Percentiles rank a stretch among this genome's conserved stretches.
Evolutionary conservation across 1,140 invertebrate species (phyloP).

Genomic region (Ylistrum balloti): DNA sequence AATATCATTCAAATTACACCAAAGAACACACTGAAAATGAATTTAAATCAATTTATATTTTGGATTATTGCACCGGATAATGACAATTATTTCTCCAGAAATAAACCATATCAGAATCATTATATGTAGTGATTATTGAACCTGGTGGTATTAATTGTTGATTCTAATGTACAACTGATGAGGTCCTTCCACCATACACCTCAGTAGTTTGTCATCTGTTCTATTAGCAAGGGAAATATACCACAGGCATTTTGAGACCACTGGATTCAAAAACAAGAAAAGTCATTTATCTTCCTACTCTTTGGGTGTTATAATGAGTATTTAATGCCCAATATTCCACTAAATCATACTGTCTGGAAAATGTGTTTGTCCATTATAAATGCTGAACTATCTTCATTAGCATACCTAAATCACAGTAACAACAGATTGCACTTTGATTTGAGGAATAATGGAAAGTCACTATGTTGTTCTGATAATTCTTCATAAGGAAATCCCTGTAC

Average conservation of each 20-base stretch:
- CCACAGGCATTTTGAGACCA: not conserved
- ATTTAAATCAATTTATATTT: constrained; percentile 37
- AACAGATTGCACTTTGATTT: not conserved
- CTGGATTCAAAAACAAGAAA: not conserved
- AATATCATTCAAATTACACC: not conserved
- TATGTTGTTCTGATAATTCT: not conserved
- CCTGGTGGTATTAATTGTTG: not conserved
- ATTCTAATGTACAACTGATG: not conserved
- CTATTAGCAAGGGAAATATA: not conserved
- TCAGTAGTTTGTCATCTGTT: not conserved
- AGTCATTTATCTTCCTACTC: not conserved
- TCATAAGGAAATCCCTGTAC: not conserved
- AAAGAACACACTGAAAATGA: not conserved
- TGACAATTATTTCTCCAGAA: not conserved
- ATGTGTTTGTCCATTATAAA: not conserved
- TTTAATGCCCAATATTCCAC: constrained; percentile 15
- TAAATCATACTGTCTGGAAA: not conserved
- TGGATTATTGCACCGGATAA: not conserved
- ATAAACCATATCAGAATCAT: not conserved
- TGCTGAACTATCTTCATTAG: not conserved
- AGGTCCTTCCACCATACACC: not conserved
- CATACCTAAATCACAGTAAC: not conserved
- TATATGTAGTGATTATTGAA: not conserved
- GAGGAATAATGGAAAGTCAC: not conserved
- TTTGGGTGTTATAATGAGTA: not conserved